Base-by-base conservation (phyloP, 2,888 invertebrate genomes). In the Ornithoptera alexandrae region DNA sequence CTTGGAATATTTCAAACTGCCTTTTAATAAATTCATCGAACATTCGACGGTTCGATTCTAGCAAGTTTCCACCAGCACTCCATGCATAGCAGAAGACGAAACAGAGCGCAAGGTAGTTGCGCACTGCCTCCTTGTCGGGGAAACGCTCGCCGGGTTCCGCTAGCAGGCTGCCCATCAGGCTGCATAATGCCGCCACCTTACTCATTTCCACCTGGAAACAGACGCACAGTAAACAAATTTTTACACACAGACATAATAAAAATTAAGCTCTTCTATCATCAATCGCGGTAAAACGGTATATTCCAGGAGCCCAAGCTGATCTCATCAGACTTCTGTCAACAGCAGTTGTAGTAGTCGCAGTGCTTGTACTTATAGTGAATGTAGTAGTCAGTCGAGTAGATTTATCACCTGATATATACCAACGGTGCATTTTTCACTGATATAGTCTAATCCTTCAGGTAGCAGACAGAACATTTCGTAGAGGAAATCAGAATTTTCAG, bases 61-160 rank as follows among this genome's bases (percentile, higher is more conserved):
- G 84, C 5, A 97, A 93, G 83, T 98, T 98, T 0, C 97, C 97
- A n/a, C 97, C 97, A 24, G 98, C 86, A 2, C 96, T 94, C 98
- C 98, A 98, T 0, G 97, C 86, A 78, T 96, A 96, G 63, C 96
- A 94, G 89, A 97, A 97, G 46, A 97, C 90, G 81, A 97, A 98
- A 39, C 95, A 94, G 79, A 97, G 96, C 2, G 94, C 94, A 0
- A 98, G 82, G 74, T 97, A 94, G 7, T 90, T 88, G 77, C 94
- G 94, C 0, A 96, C 86, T 70, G 94, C 93, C 12, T 93, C 92
- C 73, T 95, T 95, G 71, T 96, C 96, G 0, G 92, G 84, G 75
- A 94, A 93, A 8, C 94, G 87, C 0, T 94, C 93, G 0, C 94
- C 94, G 0, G 95, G 94, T 73, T 94, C 94, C 36, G 93, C 87